Evolutionary conservation across 2,797 vertebrate genomes (phyloP).

Genomic region (Pyrocephalus nanus): DNA sequence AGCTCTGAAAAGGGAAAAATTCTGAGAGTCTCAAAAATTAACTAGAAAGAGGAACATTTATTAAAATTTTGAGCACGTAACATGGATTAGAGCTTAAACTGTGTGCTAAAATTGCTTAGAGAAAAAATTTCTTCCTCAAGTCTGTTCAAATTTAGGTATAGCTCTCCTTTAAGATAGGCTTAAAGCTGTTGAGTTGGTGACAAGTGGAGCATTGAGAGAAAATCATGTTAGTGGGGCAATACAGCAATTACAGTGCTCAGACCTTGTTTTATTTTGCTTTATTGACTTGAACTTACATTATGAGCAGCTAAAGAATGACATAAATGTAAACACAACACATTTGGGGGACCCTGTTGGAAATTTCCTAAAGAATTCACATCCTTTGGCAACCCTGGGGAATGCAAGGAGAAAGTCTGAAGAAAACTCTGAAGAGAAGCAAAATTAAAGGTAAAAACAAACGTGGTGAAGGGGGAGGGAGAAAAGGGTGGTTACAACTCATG

Average conservation of each 20-base stretch:
- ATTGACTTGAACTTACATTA: background rate
- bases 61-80: background rate
- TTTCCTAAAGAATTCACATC: background rate
- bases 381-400: background rate
- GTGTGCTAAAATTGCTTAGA: background rate
- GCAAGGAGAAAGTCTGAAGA: constrained; percentile 34
- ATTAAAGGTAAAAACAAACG: constrained; percentile 20
- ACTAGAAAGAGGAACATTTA: background rate
- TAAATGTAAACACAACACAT: background rate
- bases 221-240: background rate
- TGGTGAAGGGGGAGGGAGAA: background rate
- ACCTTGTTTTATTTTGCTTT: background rate
- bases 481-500: background rate
- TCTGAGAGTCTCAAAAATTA: background rate
- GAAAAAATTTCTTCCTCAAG: background rate
- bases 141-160: background rate
- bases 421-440: constrained; percentile 9
- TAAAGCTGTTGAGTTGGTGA: background rate
- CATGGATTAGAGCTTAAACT: background rate
- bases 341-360: background rate
- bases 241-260: background rate
- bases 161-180: background rate
- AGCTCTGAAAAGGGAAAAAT: background rate
- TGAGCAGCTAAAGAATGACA: background rate
- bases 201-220: background rate